phyloP scores from a whole-genome alignment of 2,888 invertebrate species.

The Pseudococcus longispinus region DNA sequence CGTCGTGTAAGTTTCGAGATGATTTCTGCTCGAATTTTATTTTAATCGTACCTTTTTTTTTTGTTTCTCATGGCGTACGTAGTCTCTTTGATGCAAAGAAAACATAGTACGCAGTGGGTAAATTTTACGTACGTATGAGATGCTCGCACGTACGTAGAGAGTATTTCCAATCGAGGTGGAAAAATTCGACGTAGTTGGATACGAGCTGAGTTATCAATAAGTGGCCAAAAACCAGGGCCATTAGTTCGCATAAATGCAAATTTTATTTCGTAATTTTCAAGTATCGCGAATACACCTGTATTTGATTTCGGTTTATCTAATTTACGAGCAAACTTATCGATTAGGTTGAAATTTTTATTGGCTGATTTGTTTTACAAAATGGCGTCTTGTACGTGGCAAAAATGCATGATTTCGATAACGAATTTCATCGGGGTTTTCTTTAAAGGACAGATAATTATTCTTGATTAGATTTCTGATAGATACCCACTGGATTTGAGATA shows the following conservation, averaged over 20 bases:
- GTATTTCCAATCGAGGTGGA: neutral
- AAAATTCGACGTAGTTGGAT: neutral
- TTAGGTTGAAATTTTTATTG: neutral
- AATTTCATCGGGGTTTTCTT: too few relatives aligned
- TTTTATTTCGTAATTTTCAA: neutral
- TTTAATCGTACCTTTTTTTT: neutral
- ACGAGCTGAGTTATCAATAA: neutral
- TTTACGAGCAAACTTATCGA: neutral
- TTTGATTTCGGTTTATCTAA: neutral
- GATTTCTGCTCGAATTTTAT: neutral
- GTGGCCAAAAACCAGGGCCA: neutral
- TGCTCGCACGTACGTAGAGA: neutral
- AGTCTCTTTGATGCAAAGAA: neutral
- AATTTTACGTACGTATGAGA: neutral
- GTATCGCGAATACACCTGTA: neutral
- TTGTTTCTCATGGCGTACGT: too few relatives aligned
- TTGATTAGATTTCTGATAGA: too few relatives aligned
- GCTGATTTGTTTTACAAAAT: neutral
- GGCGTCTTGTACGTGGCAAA: neutral
- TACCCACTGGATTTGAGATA: too few relatives aligned
- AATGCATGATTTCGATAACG: too few relatives aligned
- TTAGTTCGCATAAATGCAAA: neutral
- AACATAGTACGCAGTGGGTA: neutral
- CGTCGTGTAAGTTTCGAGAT: neutral
- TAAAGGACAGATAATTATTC: too few relatives aligned